phyloP scores from a whole-genome alignment of 2,113 vertebrate genomes.

The Camelus dromedarius region DNA sequence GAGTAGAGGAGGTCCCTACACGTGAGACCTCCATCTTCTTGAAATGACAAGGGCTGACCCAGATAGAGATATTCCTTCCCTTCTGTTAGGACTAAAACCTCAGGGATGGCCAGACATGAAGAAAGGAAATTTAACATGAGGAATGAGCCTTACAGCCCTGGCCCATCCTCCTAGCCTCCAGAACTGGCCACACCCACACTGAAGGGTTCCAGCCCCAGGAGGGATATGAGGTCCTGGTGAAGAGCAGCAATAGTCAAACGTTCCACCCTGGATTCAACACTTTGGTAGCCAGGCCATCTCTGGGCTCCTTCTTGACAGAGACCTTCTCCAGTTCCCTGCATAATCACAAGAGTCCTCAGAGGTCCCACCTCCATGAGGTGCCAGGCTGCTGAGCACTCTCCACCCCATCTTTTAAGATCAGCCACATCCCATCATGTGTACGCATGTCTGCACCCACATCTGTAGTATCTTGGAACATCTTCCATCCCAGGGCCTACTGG shows the following conservation, averaged over 20 bases:
- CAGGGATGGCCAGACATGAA: background rate
- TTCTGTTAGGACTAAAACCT: slow-evolving; percentile 34
- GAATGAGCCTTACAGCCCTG: background rate
- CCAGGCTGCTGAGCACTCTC: slow-evolving; percentile 38
- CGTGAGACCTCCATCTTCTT: slow-evolving; percentile 27
- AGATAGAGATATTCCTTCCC: background rate
- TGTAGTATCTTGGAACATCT: slow-evolving; percentile 36
- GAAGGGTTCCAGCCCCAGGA: slow-evolving; percentile 38
- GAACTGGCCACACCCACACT: background rate
- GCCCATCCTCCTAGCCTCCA: background rate
- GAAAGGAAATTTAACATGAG: slow-evolving; percentile 2
- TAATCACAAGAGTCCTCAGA: slow-evolving; percentile 17
- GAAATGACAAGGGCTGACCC: slow-evolving; percentile 29
- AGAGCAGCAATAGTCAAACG: background rate
- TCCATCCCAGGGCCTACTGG: slow-evolving; percentile 17
- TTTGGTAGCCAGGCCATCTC: background rate
- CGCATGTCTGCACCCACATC: slow-evolving; percentile 12
- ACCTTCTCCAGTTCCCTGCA: slow-evolving; percentile 30
- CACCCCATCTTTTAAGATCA: background rate
- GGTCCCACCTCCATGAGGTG: slow-evolving; percentile 34
- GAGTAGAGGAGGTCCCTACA: background rate
- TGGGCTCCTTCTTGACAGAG: background rate
- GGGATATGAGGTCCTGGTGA: background rate
- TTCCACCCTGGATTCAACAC: background rate
- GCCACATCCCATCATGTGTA: background rate